Base-by-base conservation (phyloP, 2,797 vertebrate genomes). In the Chrysocyon brachyurus region DNA sequence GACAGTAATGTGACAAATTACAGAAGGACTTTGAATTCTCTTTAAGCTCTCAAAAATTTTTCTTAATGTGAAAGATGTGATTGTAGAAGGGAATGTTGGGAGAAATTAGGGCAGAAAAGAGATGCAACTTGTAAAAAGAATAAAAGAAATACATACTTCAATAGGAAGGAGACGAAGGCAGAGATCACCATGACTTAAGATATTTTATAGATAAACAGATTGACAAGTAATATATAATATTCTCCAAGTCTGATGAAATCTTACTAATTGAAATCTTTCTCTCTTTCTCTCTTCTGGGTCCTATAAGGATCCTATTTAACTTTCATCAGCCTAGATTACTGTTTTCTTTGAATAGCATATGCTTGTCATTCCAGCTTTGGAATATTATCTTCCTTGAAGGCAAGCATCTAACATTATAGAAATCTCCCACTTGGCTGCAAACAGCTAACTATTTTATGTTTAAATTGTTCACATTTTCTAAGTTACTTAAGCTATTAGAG, bases 381-480 rank as follows among this genome's bases (percentile, higher is more conserved):
- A 64, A 68, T 56, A 49, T 16, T 24, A 2, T 84, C 21, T 91
- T 85, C 28, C 33, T 84, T 77, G 54, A 89, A 75, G 14, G 17
- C 87, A 87, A 33, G 6, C 19, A 56, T 56, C 36, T 84, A 70
- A 78, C 3, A 52, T 85, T 64, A 91, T 49, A 86, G 61, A 95
- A 88, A 85, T 56, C 2, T 68, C 10, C 24, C 14, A 70, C 4
- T 22, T 86, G 12, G 8, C 57, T 93, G 26, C 12, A 40, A 85
- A 64, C 5, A 57, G 0, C 19, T 59, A 46, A 15, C 66, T 1
- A 88, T 28, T 56, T 91, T 83, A 28, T 52, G 3, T 75, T 79
- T 77, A 68, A 72, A 12, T 96, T 66, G n/a, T 92, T 91, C 6
- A 56, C 2, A n/a, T 72, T 88, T 79, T 89, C 52, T 86, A 87